Evolutionary conservation across 2,113 vertebrate species (phyloP).

Genomic region (Siniperca knerii): DNA sequence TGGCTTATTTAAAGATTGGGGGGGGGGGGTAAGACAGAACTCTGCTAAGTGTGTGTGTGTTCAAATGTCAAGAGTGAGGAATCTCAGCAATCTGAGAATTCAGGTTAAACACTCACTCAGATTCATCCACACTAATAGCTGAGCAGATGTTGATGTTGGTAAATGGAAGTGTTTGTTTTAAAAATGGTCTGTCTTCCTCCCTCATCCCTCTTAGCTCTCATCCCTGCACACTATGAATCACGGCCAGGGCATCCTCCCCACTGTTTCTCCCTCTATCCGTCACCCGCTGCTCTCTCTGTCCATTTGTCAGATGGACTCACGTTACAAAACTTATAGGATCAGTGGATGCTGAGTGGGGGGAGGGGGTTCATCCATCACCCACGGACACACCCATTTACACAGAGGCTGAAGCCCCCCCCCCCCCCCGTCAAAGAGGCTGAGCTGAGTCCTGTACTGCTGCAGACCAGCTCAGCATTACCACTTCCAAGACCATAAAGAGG

Average conservation of each 20-base stretch:
- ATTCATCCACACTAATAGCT: slow-evolving; percentile 25
- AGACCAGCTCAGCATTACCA: slow-evolving; percentile 74
- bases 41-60: neutral
- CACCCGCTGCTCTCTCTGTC: slow-evolving; percentile 27
- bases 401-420: neutral
- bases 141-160: slow-evolving; percentile 36
- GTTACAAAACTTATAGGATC: slow-evolving; percentile 48
- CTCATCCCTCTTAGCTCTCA: slow-evolving; percentile 24
- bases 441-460: slow-evolving; percentile 37
- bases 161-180: slow-evolving; percentile 50
- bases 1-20: neutral
- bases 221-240: slow-evolving; percentile 48
- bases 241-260: slow-evolving; percentile 17
- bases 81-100: slow-evolving; percentile 50
- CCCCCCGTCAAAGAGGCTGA: slow-evolving; percentile 16
- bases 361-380: slow-evolving; percentile 59
- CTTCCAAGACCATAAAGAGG: slow-evolving; percentile 55
- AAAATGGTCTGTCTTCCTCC: slow-evolving; percentile 19
- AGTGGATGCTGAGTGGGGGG: slow-evolving; percentile 49
- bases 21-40: neutral
- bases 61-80: slow-evolving; percentile 20
- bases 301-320: slow-evolving; percentile 61
- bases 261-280: slow-evolving; percentile 40
- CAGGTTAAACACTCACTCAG: slow-evolving; percentile 24
- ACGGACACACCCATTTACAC: slow-evolving; percentile 47